Base-by-base conservation (phyloP, 2,797 vertebrate species). In the Gadopsis marmoratus region DNA sequence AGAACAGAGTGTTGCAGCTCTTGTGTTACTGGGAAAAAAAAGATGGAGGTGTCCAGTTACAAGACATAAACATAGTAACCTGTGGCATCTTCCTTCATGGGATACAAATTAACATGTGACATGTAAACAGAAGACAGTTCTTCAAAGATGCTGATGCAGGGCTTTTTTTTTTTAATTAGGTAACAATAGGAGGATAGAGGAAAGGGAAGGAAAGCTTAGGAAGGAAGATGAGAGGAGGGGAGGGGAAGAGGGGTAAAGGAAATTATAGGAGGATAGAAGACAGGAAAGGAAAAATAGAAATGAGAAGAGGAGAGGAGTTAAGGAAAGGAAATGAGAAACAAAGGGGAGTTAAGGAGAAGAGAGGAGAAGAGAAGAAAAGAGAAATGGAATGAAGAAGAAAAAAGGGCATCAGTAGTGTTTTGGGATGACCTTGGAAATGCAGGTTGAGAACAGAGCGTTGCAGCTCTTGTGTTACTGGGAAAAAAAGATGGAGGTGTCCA, bases 11-110 rank as follows among this genome's bases (percentile, higher is more conserved):
- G 78, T 59, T 61, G 60, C 41, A 31, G 41, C 17, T 26, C 78
- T 74, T 72, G 54, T 74, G 41, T 71, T 80, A 63, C 61, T 85
- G 79, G n/a, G 19, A 1, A n/a, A 72, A 62, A 67, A 73, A 65
- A 69, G 51, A 19, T 70, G 73, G 60, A 54, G 65, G 84, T 79
- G 68, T 89, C 67, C 41, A 47, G 45, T 88, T 90, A 75, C 78
- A 79, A 59, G 13, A 7, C 37, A 71, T 74, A 56, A 81, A 79
- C 61, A 69, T 7, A 62, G 35, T 61, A 35, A 56, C 50, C 68
- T 14, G 21, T 13, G n/a, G n/a, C n/a, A n/a, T n/a, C n/a, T n/a
- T n/a, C n/a, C 43, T 68, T 67, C 50, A 59, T 69, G 64, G 54
- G 64, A 85, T 16, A 74, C 63, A 78, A 84, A 74, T 67, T 14